Evolutionary conservation across 2,113 vertebrate species (phyloP), one percentile per base, ranked within the genome.

Genomic region (Forbesichthys papilliferus): DNA sequence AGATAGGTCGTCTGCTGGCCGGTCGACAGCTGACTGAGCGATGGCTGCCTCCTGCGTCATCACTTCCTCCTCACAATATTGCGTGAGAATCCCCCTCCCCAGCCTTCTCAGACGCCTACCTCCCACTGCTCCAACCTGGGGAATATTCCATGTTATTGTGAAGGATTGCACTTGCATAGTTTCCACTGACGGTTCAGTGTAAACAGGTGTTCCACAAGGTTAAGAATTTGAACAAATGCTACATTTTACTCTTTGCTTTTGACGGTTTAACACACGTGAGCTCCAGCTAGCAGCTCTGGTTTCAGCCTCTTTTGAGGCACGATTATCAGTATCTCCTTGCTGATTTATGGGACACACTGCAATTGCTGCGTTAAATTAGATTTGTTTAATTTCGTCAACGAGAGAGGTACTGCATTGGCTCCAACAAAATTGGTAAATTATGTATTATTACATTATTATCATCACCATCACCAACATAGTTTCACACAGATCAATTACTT

Each of bases 61-160:
- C 83, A 75, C 83, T 88, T 91, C 90, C 90, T 89, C 84, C 69
- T 84, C 88, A 84, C 81, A 68, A 72, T 58, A 64, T 69, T 75
- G 87, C 10, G 46, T 36, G 20, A 11, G 8, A 14, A 36, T 20
- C 61, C 34, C 34, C 12, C 36, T n/a, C 56, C 57, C 18, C 36
- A 14, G 8, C 42, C 27, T 27, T 27, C 2, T 27, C 27, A 75
- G 84, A 78, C 88, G 88, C 87, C 84, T 75, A 63, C 64, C 70
- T 69, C 42, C 54, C 12, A 57, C 51, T 36, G 63, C 62, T 64
- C 51, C 73, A 74, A 67, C 66, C 36, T 64, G 57, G 1, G 66
- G 64, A 82, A 77, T 68, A 66, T 71, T 80, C 71, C 84, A 64
- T 18, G 75, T 80, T 86, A 83, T 85, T 86, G 85, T 74, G 73